Evolutionary conservation across 2,888 invertebrate species (phyloP), one percentile per base, ranked within the genome.

Genomic region (Boloria euphrosyne): DNA sequence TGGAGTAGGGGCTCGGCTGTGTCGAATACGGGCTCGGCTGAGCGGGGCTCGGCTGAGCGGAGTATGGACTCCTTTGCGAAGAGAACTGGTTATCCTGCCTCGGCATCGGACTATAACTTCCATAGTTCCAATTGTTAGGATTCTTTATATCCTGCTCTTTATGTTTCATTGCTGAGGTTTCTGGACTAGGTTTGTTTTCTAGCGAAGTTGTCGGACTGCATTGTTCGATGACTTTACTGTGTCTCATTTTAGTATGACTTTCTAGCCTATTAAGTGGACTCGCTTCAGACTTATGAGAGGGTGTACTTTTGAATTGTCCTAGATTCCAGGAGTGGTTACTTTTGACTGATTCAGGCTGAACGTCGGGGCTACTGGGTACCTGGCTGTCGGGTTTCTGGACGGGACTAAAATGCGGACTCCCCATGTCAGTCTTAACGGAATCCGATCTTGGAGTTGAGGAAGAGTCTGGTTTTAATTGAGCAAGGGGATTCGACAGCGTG

Each of bases 1-100:
- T 87, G 62, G 86, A 90, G 73, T 90, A 90, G 0, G 90, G 90
- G 70, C 90, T 90, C 31, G 90, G 90, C 66, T 90, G 90, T 0
- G 90, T 83, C 3, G 90, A 89, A 67, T 90, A 90, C 0, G 90
- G 90, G 72, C 91, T 91, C n/a, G 92, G 92, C 71, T 92, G 92
- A 47, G 91, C 88, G 0, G 90, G 90, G 72, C 90, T 90, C 58
- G 90, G 91, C 75, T 90, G 90, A 44, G 91, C 86, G 3, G 91
- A 90, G 72, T 92, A 92, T 2, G 92, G 92, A 75, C 92, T 92
- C 68, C 89, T 82, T 74, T 92, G 92, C 1, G 92, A 86, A 5
- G 91, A 86, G 67, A 90, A 90, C 66, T 88, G 87, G 67, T 75
- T 81, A 18, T 92, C 92, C 71, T 90, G 91, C 53, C 91, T 83